A percentile compares a stretch with the other conserved stretches of the same genome.
These are phyloP conservation scores for Porites australiensis DNA, from an alignment of 64 coral and sea anemone genomes.

Conservation along the genomic window DNA sequence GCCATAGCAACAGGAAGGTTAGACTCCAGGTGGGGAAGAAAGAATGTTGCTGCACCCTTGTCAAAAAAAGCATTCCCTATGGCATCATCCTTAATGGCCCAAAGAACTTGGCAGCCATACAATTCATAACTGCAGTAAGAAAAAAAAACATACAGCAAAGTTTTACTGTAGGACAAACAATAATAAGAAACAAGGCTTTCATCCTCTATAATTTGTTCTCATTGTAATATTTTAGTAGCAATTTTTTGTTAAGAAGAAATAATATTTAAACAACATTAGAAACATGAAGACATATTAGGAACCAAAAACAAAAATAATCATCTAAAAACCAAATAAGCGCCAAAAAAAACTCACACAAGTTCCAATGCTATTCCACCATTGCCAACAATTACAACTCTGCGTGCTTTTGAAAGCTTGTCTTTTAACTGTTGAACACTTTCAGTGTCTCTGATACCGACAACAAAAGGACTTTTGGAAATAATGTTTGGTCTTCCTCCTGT, in stretches of 20 bases:
- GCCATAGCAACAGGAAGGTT: slow-evolving; percentile 3
- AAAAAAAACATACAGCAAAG: neutral
- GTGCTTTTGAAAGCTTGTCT: slow-evolving; percentile 71
- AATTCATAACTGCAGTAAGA: slow-evolving; percentile 86
- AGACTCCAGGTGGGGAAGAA: slow-evolving; percentile 70
- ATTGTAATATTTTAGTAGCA: too few relatives aligned
- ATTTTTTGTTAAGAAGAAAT: too few relatives aligned
- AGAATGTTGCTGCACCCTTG: slow-evolving; percentile 91
- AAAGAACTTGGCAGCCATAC: slow-evolving; percentile 85
- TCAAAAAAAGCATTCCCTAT: slow-evolving; percentile 96
- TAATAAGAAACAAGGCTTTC: too few relatives aligned
- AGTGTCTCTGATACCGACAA: slow-evolving; percentile 91
- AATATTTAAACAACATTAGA: too few relatives aligned
- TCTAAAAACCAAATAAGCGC: too few relatives aligned
- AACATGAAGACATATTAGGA: too few relatives aligned
- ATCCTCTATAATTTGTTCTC: too few relatives aligned
- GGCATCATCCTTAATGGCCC: slow-evolving; percentile 91
- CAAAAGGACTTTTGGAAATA: slow-evolving; percentile 63
- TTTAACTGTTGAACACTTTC: slow-evolving; percentile 83
- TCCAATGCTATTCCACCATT: slow-evolving; percentile 99
- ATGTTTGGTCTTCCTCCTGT: slow-evolving; percentile 92
- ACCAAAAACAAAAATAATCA: too few relatives aligned
- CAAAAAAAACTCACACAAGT: slow-evolving; percentile 83
- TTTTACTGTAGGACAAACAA: too few relatives aligned
- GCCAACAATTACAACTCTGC: slow-evolving; percentile 86